Base-by-base conservation (phyloP, 92 coral and sea anemone species). In the Heliopora coerulea region DNA sequence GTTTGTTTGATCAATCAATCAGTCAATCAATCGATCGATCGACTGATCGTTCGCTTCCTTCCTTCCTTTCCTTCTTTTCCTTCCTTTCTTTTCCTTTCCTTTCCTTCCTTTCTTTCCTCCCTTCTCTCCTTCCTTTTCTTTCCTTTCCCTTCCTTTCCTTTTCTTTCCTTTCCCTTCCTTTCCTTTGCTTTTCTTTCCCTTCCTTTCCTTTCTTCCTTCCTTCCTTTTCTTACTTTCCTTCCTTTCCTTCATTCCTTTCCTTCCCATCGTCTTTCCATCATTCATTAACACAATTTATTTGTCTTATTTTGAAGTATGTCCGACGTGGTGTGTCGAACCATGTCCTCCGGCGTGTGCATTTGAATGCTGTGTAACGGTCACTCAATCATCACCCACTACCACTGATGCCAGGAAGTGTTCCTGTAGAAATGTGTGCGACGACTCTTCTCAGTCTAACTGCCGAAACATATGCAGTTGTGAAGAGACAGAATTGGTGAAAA, bases 371-470 rank as follows among this genome's bases (percentile, higher is more conserved):
- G 7, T 57, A 12, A 67, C 27, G 8, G 19, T 34, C n/a, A n/a
- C n/a, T n/a, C 54, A 67, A 21, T 35, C 5, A n/a, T 19, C 49
- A 19, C 72, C 72, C 44, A 44, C 39, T 37, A 25, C 40, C n/a
- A 20, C 49, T 17, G 40, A 67, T n/a, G 15, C 14, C 52, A 42
- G 30, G n/a, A 37, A 67, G 8, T 67, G 74, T 30, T 32, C 24
- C 19, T 67, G 74, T 30, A 27, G 74, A 44, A 44, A 67, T 49
- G 59, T 44, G n/a, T 67, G 74, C 41, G 59, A 67, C 56, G 74
- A 28, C 10, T 6, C 12, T 2, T 67, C 27, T 24, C 14, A 20
- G 1, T 8, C 24, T 25, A 25, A 27, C 59, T 67, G 74, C 54
- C 14, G 58, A 14, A 44, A 49, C 9, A 19, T 67, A 44, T 67